Percentiles rank a stretch among this genome's conserved stretches.
These are phyloP conservation scores for Microcebus lehilahytsara DNA, from an alignment of 2,113 vertebrate species.

Conservation along the genomic window DNA sequence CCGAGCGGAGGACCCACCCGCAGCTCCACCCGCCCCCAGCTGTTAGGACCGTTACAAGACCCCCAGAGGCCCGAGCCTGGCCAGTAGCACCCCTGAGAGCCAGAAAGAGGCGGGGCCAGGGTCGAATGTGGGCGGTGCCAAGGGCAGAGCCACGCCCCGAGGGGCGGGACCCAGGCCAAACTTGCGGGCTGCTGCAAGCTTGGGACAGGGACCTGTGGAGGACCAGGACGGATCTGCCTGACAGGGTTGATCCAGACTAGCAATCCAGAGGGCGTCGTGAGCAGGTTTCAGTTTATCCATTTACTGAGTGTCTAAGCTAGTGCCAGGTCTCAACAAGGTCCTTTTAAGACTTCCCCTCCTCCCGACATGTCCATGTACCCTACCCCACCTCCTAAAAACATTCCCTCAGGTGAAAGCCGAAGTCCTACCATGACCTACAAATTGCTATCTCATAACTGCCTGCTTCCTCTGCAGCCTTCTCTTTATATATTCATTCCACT, in stretches of 20 bases:
- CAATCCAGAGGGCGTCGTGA: not conserved
- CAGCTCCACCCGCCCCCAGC: not conserved
- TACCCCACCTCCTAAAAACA: not conserved
- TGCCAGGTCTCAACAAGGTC: not conserved
- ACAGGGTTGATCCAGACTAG: not conserved
- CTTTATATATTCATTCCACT: not conserved
- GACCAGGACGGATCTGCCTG: too few relatives aligned
- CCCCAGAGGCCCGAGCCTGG: not conserved
- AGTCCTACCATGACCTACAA: not conserved
- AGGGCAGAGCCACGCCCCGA: not conserved
- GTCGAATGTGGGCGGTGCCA: rapidly evolving
- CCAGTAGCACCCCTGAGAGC: rapidly evolving
- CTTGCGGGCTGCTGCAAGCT: rapidly evolving
- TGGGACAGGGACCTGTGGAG: not conserved
- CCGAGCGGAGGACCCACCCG: not conserved
- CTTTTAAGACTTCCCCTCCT: not conserved
- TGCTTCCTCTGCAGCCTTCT: not conserved
- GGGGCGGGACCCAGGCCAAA: too few relatives aligned
- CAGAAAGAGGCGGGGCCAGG: not conserved
- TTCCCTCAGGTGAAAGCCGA: not conserved
- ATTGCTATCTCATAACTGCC: not conserved
- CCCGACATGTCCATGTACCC: not conserved
- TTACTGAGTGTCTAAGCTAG: not conserved
- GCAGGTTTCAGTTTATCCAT: not conserved
- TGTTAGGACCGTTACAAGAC: slow-evolving; percentile 53